Conservation (phyloP, 1,140 invertebrate species). For the Eciton burchellii region DNA sequence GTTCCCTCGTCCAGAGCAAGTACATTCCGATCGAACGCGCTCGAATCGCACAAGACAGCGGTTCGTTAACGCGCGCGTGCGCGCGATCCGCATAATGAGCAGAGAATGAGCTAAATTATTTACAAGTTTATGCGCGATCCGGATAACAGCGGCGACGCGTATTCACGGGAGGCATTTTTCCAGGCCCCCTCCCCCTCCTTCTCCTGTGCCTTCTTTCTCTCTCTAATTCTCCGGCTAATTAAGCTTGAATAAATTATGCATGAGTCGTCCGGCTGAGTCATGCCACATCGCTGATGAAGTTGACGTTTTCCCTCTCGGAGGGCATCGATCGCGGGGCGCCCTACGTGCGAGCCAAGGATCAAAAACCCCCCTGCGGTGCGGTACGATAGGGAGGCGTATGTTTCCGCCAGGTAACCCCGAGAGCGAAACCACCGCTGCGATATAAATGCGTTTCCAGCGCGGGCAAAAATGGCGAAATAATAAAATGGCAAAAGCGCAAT, state of each 20-base stretch:
- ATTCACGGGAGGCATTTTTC: conserved; percentile 53
- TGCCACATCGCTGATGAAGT: conserved; percentile 15
- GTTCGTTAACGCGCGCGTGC: conserved; percentile 3
- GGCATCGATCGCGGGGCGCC: conserved; percentile 37
- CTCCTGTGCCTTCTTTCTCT: neutral
- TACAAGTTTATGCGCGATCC: conserved; percentile 42
- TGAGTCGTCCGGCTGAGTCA: conserved; percentile 63
- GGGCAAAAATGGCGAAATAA: conserved; percentile 7
- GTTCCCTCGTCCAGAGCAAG: conserved; percentile 46
- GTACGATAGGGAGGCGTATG: conserved; percentile 22
- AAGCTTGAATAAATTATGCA: conserved; percentile 66
- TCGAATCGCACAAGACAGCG: conserved; percentile 15
- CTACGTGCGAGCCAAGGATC: conserved; percentile 14
- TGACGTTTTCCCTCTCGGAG: conserved; percentile 41
- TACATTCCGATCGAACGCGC: conserved; percentile 35
- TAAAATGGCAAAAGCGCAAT: conserved; percentile 46
- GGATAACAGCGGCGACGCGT: neutral
- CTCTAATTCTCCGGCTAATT: conserved; percentile 35
- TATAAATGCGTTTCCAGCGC: conserved; percentile 47
- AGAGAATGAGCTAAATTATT: conserved; percentile 29
- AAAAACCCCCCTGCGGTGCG: conserved; percentile 16
- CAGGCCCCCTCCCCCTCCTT: neutral
- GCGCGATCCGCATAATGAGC: conserved; percentile 10
- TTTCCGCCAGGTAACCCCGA: conserved; percentile 37
- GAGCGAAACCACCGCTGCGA: conserved; percentile 43